Evolutionary conservation across 2,888 invertebrate genomes (phyloP), one percentile per base, ranked within the genome.

Genomic region (Tiliacea citrago): DNA sequence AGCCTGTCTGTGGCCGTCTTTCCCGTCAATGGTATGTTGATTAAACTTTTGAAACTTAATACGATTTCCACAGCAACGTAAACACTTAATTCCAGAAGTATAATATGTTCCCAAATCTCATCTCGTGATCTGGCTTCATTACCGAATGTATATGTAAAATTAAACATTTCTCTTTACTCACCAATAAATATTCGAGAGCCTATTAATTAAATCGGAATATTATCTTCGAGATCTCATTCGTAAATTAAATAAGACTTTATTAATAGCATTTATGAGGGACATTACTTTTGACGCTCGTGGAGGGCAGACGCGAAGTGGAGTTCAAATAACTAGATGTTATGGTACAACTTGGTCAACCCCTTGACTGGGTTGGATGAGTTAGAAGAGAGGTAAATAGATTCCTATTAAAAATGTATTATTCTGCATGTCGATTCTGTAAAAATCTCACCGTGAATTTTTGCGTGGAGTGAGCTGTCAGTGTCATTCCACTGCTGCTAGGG

Each of bases 71-170:
- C 55, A 45, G 8, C 13, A 68, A 58, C 24, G 24, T 61, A 79
- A 51, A 69, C 24, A 47, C 24, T 45, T 42, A 58, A 69, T 53
- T 61, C 10, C 8, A 68, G 21, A 68, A 3, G 49, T 75, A 35
- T 67, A 29, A 66, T 47, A 78, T 73, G 45, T 21, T 63, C n/a
- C n/a, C 6, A 55, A 57, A 35, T 21, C 8, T 63, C 60, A 73
- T 73, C 73, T 73, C 61, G 2, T 42, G 29, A 82, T 73, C 58
- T 70, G 45, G 35, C 60, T 35, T 68, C 67, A 65, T 71, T 79
- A 53, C 47, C 29, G 61, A 73, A 69, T 49, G 8, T 51, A 65
- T 45, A 71, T 58, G 42, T 63, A 39, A 73, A 68, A 42, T 58
- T 12, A 39, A 66, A 77, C 61, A 58, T 72, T 82, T 76, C 39